Evolutionary conservation across 2,888 invertebrate species (phyloP).

Genomic region (Myathropa florea): DNA sequence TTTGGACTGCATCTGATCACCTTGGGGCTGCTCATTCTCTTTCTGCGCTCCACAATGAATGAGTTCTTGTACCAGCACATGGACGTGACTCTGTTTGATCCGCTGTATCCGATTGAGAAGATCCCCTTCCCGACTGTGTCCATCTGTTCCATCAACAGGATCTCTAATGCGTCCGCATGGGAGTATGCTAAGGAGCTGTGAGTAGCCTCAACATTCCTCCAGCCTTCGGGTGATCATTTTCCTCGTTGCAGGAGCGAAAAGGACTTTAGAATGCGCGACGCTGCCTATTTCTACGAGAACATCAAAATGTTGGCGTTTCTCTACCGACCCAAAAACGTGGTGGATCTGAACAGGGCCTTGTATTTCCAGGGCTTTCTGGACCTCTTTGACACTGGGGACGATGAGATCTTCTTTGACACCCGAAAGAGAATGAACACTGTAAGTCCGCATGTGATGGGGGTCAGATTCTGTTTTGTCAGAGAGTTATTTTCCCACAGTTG

Average conservation of each 20-base stretch:
- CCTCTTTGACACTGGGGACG: slow-evolving; percentile 73
- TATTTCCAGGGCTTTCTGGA: slow-evolving; percentile 77
- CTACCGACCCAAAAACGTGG: slow-evolving; percentile 72
- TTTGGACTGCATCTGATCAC: slow-evolving; percentile 76
- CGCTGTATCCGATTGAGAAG: slow-evolving; percentile 81
- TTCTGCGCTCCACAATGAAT: slow-evolving; percentile 73
- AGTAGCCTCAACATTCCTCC: slow-evolving; percentile 69
- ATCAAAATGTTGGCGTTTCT: slow-evolving; percentile 74
- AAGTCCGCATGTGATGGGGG: slow-evolving; percentile 20
- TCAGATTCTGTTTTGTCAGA: neutral
- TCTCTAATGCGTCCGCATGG: slow-evolving; percentile 78
- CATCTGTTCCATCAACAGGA: slow-evolving; percentile 83
- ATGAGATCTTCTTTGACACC: slow-evolving; percentile 76
- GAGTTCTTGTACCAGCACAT: slow-evolving; percentile 73
- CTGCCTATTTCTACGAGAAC: slow-evolving; percentile 72
- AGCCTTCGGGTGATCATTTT: slow-evolving; percentile 14
- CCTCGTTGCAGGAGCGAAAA: slow-evolving; percentile 69
- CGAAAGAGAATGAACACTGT: slow-evolving; percentile 73
- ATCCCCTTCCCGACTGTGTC: slow-evolving; percentile 84
- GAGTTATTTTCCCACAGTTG: slow-evolving; percentile 73
- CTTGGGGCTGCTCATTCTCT: slow-evolving; percentile 75
- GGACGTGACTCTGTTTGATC: slow-evolving; percentile 72
- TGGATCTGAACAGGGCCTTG: slow-evolving; percentile 73
- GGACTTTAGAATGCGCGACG: slow-evolving; percentile 72
- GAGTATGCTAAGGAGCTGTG: slow-evolving; percentile 79